Conservation (phyloP, 2,797 vertebrate genomes). For the Florisuga fusca region DNA sequence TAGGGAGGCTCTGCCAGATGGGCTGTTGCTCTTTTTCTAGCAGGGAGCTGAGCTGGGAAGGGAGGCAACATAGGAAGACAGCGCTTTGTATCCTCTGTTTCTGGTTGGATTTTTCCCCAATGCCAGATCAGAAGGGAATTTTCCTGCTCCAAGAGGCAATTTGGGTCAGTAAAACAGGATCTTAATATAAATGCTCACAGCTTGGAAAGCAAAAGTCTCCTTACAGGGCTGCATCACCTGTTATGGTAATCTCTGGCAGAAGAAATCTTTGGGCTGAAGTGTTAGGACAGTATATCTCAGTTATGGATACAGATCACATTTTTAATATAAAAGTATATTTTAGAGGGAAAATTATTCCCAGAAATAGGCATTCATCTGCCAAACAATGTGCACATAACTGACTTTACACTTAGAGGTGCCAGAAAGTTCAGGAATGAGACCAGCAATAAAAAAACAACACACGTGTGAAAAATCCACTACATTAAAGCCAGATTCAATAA, state of each 20-base stretch:
- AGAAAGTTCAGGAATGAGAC: conserved; percentile 67
- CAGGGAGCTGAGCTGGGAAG: background rate
- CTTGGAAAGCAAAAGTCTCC: background rate
- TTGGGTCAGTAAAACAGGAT: background rate
- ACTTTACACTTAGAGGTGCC: conserved; percentile 50
- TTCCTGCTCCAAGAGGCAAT: background rate
- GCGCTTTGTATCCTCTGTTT: background rate
- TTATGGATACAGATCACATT: conserved; percentile 34
- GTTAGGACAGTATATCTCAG: background rate
- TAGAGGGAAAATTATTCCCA: conserved; percentile 59
- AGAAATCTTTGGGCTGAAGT: background rate
- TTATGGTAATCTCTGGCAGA: conserved; percentile 6
- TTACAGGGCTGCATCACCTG: background rate
- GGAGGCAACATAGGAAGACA: background rate
- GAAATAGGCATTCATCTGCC: conserved; percentile 63
- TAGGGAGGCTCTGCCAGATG: background rate
- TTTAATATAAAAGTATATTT: conserved; percentile 54
- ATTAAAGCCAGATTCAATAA: conserved; percentile 70
- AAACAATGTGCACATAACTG: conserved; percentile 34
- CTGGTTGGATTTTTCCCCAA: background rate
- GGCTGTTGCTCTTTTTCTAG: background rate
- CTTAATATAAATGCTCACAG: background rate
- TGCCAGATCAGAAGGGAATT: background rate
- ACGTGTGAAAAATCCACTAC: conserved; percentile 67
- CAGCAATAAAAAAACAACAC: conserved; percentile 51